Base-by-base conservation (phyloP, 2,888 invertebrate genomes). In the Drosophila parthenogenetica region DNA sequence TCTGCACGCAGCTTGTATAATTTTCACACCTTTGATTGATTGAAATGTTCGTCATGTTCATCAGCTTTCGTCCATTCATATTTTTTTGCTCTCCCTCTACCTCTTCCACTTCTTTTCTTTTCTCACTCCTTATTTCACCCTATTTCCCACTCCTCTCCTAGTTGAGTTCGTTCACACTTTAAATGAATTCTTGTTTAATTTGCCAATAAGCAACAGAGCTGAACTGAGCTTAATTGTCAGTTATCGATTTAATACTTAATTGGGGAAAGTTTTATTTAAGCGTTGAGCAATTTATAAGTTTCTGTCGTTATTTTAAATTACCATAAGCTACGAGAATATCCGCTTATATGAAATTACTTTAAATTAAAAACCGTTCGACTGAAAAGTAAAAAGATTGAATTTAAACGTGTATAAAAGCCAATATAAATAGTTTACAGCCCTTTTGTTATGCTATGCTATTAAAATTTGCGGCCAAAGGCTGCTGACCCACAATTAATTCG, bases 1-100 rank as follows among this genome's bases (percentile, higher is more conserved):
- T 81, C 65, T 71, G 60, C 73, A 73, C 69, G 65, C 72, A 50
- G 57, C 64, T 63, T 61, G 77, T 78, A 76, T 87, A 76, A 82
- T 82, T 83, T 83, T 87, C 78, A 82, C 86, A 73, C 82, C 69
- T 66, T 51, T 72, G 82, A 82, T 73, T 85, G 87, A 83, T 85
- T 85, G 80, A 76, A 85, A 73, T 65, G 69, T 71, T 65, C 57
- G 39, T 53, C 70, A 68, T 57, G 55, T 60, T 65, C 70, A 66
- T 67, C 74, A 66, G 66, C 69, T 63, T 62, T 53, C 51, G 51
- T 29, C 35, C 59, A 60, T 49, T 45, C 43, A 35, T 19, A 42
- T 13, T 14, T 22, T 22, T n/a, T 17, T 17, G 17, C 5, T 35
- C 37, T 22, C 13, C 19, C 16, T 16, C n/a, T 25, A 2, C 10